phyloP scores from a whole-genome alignment of 1,140 invertebrate genomes.

The Telenomus remus region DNA sequence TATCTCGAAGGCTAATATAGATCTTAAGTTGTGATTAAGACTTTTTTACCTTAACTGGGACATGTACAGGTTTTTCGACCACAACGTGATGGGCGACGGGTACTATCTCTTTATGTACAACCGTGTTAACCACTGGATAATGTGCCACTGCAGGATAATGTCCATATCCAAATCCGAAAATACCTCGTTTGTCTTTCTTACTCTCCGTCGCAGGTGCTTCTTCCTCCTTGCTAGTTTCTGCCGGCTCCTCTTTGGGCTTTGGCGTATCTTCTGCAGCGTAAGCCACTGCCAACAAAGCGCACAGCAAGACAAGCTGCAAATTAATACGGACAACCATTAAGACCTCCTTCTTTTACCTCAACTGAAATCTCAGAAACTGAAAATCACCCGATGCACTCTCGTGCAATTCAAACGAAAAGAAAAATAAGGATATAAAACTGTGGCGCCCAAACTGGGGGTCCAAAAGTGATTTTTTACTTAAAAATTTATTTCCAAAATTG shows the following conservation, averaged over 20 bases:
- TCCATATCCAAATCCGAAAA: conserved; percentile 65
- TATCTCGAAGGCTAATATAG: conserved; percentile 19
- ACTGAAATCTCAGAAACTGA: neutral
- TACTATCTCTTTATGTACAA: conserved; percentile 69
- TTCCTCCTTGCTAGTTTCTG: conserved; percentile 45
- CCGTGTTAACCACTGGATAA: conserved; percentile 58
- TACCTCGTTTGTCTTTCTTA: conserved; percentile 64
- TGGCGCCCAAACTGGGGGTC: no score
- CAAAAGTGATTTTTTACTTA: no score
- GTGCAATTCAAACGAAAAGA: no score
- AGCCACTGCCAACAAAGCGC: conserved; percentile 64
- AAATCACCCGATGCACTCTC: neutral
- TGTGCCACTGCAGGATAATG: conserved; percentile 44
- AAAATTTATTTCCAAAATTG: no score
- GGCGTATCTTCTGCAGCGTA: conserved; percentile 46
- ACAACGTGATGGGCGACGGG: conserved; percentile 67
- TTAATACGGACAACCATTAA: conserved; percentile 25
- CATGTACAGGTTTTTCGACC: conserved; percentile 68
- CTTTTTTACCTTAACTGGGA: conserved; percentile 67
- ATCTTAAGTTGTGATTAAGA: conserved; percentile 12
- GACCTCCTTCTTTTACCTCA: neutral
- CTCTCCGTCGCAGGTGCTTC: conserved; percentile 35
- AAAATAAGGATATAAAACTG: no score
- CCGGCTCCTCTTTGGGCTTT: conserved; percentile 34
- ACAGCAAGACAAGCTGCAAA: conserved; percentile 60